A percentile compares a stretch with the other conserved stretches of the same genome.
phyloP scores from a whole-genome alignment of 2,797 vertebrate species.

The Botia almorhae region DNA sequence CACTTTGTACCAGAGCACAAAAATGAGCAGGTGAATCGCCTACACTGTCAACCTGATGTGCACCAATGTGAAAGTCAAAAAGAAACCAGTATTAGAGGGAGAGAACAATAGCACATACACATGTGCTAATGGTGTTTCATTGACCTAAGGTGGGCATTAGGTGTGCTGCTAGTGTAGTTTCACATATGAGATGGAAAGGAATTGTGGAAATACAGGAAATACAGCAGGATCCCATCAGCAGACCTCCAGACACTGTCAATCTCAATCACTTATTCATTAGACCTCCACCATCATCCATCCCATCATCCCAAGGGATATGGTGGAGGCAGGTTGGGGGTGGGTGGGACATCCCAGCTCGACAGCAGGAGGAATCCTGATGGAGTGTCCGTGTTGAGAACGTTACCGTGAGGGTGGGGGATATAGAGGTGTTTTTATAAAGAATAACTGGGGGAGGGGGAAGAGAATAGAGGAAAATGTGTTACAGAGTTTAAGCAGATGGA shows the following conservation, averaged over 20 bases:
- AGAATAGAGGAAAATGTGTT: too few relatives aligned
- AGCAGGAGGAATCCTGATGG: constrained; percentile 71
- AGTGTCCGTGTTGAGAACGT: constrained; percentile 63
- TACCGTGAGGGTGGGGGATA: constrained; percentile 64
- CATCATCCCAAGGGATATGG: constrained; percentile 67
- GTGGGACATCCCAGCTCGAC: constrained; percentile 62
- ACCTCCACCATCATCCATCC: constrained; percentile 60
- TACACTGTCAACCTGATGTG: constrained; percentile 29
- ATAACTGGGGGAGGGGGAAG: too few relatives aligned
- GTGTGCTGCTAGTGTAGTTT: constrained; percentile 59
- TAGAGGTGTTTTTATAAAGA: too few relatives aligned
- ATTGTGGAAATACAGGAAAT: constrained; percentile 28
- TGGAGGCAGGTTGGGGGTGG: constrained; percentile 61
- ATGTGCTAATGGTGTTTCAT: constrained; percentile 33
- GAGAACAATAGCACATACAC: neutral
- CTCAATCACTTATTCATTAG: constrained; percentile 84
- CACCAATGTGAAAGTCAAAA: constrained; percentile 2
- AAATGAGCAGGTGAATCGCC: constrained; percentile 27
- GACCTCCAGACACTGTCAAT: constrained; percentile 75
- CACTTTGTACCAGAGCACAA: constrained; percentile 13
- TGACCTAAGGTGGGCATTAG: constrained; percentile 46
- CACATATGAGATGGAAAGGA: constrained; percentile 55
- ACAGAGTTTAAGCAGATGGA: too few relatives aligned
- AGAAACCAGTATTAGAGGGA: neutral
- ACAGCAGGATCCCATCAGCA: constrained; percentile 61